These are phyloP conservation scores for Anneissia japonica DNA, from an alignment of 35 echinoderm and acorn worm genomes.

Conservation along the genomic window DNA sequence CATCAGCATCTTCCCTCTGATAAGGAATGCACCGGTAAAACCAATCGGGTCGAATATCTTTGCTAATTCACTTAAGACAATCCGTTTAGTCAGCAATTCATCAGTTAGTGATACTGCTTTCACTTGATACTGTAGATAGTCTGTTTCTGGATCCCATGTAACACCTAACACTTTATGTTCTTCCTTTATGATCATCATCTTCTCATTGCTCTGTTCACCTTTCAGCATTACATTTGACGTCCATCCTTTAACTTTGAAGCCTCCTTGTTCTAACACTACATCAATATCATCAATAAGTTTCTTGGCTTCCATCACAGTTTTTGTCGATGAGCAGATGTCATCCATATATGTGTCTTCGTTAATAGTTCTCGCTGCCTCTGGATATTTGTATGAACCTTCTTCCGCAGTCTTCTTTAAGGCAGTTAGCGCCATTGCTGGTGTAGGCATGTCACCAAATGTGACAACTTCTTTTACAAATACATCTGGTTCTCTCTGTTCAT, in stretches of 20 bases:
- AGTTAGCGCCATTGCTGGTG: conserved; percentile 21
- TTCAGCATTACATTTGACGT: conserved; percentile 10
- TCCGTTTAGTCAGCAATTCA: conserved; percentile 1
- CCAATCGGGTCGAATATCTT: conserved; percentile 21
- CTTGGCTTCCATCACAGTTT: conserved; percentile 30
- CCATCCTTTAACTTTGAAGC: conserved; percentile 43
- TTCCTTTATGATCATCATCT: neutral
- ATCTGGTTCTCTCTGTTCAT: conserved; percentile 14
- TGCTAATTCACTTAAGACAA: conserved; percentile 21
- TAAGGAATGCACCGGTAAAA: conserved; percentile 12
- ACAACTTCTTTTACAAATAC: conserved; percentile 29
- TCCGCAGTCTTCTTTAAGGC: conserved; percentile 44
- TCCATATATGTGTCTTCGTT: conserved; percentile 51
- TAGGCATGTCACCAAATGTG: conserved; percentile 35
- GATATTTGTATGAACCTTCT: conserved; percentile 20
- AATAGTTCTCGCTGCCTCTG: conserved; percentile 21
- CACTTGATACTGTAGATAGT: neutral
- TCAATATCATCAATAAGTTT: conserved; percentile 32
- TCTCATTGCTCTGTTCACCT: neutral
- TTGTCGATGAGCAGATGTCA: conserved; percentile 42
- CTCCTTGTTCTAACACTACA: conserved; percentile 9
- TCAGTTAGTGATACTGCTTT: neutral
- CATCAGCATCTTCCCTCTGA: neutral
- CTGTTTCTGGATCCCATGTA: neutral
- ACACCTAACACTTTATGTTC: neutral